Percentiles rank a stretch among this genome's conserved stretches.
These are phyloP conservation scores for Lutraria rhynchaena DNA, from an alignment of 1,140 invertebrate species.

Conservation along the genomic window DNA sequence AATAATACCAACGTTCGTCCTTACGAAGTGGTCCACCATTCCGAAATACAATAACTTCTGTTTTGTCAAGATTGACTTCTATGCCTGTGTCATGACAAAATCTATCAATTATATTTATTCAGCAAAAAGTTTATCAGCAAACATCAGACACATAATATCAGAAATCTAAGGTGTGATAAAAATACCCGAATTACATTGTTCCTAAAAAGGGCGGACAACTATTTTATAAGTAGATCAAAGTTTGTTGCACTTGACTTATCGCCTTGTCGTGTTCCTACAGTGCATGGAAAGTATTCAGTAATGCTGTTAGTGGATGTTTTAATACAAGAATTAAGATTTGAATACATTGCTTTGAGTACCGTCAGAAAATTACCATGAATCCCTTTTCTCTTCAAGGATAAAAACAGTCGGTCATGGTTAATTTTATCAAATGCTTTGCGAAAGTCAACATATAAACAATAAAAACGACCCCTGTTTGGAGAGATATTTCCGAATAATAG, in stretches of 20 bases:
- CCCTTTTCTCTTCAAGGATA: constrained; percentile 8
- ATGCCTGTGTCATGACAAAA: constrained; percentile 36
- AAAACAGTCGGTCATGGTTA: constrained; percentile 21
- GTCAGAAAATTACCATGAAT: constrained; percentile 11
- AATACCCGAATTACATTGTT: constrained; percentile 18
- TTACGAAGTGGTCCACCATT: constrained; percentile 4
- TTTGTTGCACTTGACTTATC: constrained; percentile 23
- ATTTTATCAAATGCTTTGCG: constrained; percentile 41
- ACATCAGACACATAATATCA: constrained; percentile 34
- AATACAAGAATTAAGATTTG: constrained; percentile 12
- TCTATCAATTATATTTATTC: constrained; percentile 18
- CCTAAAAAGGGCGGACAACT: neutral
- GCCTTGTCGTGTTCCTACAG: constrained; percentile 17
- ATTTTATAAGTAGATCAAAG: constrained; percentile 23
- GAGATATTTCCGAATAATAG: constrained; percentile 46
- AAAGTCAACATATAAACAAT: constrained; percentile 53
- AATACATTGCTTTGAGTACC: constrained; percentile 30
- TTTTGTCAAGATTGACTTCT: constrained; percentile 3
- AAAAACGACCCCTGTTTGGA: constrained; percentile 43
- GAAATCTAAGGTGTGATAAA: constrained; percentile 32
- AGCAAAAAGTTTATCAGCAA: constrained; percentile 35
- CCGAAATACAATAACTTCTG: constrained; percentile 27
- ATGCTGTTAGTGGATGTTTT: neutral
- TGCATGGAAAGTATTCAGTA: constrained; percentile 18
- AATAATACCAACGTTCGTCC: constrained; percentile 2